A percentile compares a stretch with the other conserved stretches of the same genome.
Conservation (phyloP, 2,113 vertebrate genomes). For the human (Homo sapiens) region DNA sequence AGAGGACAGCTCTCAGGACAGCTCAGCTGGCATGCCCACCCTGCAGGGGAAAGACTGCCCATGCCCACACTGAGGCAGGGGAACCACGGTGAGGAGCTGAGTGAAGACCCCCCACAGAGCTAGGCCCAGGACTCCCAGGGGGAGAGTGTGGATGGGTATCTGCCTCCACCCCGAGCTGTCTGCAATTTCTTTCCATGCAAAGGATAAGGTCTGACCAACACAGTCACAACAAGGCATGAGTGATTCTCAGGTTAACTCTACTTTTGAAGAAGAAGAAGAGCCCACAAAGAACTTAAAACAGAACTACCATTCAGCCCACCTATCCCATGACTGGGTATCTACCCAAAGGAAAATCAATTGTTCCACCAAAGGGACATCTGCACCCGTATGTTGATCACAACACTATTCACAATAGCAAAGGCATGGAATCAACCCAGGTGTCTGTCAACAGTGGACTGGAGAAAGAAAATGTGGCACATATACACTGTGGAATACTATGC, state of each 20-base stretch:
- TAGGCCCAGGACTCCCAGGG: not conserved
- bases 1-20: not conserved
- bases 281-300: no score
- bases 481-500: no score
- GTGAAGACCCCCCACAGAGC: not conserved
- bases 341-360: no score
- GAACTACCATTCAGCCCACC: no score
- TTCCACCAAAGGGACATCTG: no score
- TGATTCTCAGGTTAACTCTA: not conserved
- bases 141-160: not conserved
- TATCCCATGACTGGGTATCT: no score
- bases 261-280: not conserved
- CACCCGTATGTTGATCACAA: no score
- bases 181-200: not conserved
- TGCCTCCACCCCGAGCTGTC: no score
- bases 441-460: no score
- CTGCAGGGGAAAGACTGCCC: not conserved
- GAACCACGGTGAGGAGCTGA: not conserved
- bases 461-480: no score
- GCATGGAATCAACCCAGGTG: no score
- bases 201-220: not conserved
- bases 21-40: not conserved
- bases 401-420: no score
- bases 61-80: fast-evolving
- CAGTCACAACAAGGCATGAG: not conserved